These are phyloP conservation scores for Dicrostonyx torquatus DNA, from an alignment of 2,797 vertebrate species.

Conservation along the genomic window DNA sequence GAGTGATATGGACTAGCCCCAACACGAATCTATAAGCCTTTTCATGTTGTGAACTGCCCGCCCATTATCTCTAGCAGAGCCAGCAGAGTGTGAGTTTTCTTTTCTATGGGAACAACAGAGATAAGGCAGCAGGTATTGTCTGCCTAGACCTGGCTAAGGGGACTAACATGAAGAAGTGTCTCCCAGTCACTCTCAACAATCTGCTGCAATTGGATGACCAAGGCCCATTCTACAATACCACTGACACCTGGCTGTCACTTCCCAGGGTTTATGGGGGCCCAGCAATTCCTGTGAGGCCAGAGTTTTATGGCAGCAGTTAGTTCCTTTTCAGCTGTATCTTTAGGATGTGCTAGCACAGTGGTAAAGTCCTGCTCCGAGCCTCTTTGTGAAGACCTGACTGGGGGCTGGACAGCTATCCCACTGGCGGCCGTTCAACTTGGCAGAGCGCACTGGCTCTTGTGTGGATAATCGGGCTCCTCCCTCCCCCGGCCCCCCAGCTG, in stretches of 20 bases:
- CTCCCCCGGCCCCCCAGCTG: not conserved
- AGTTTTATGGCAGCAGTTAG: conserved; percentile 27
- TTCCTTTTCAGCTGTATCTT: conserved; percentile 41
- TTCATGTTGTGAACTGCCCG: not conserved
- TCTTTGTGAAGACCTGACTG: not conserved
- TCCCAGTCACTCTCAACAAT: not conserved
- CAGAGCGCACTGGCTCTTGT: not conserved
- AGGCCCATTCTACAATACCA: not conserved
- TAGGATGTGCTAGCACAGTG: not conserved
- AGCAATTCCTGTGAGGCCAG: not conserved
- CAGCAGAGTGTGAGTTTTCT: not conserved
- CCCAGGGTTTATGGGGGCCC: not conserved
- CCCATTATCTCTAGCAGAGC: not conserved
- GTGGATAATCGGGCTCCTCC: not conserved
- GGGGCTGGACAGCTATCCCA: not conserved
- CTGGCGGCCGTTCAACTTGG: not conserved
- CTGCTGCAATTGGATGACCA: rapidly evolving
- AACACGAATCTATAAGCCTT: not conserved
- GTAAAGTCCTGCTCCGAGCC: not conserved
- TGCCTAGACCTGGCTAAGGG: not conserved
- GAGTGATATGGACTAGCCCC: not conserved
- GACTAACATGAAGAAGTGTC: conserved; percentile 34
- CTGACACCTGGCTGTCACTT: conserved; percentile 19
- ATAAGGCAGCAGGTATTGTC: conserved; percentile 54
- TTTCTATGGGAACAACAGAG: not conserved